These are phyloP conservation scores for Calidris pugnax DNA, from an alignment of 2,113 vertebrate species.

Conservation along the genomic window DNA sequence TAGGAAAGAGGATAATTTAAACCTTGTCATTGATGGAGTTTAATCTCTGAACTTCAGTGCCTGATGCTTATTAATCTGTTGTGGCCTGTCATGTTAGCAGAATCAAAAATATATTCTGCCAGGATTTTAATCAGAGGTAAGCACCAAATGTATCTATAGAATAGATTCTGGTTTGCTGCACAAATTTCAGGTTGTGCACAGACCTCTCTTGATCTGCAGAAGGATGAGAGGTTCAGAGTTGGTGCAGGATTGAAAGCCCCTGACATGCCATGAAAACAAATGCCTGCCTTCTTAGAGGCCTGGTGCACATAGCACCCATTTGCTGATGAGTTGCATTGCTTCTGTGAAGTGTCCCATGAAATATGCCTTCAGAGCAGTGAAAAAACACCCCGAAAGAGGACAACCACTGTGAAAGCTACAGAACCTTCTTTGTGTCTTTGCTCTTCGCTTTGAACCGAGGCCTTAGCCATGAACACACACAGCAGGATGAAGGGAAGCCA, in stretches of 20 bases:
- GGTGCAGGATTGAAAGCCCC: slow-evolving; percentile 74
- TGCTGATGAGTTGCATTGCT: slow-evolving; percentile 82
- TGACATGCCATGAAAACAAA: slow-evolving; percentile 68
- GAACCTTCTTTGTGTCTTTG: slow-evolving; percentile 81
- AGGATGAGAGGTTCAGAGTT: slow-evolving; percentile 65
- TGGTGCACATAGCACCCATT: slow-evolving; percentile 77
- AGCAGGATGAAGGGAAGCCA: slow-evolving; percentile 65
- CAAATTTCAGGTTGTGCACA: slow-evolving; percentile 53
- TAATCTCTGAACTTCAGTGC: slow-evolving; percentile 11
- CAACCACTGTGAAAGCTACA: slow-evolving; percentile 86
- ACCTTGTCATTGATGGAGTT: slow-evolving; percentile 26
- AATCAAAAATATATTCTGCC: not conserved
- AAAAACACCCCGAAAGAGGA: slow-evolving; percentile 78
- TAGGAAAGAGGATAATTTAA: slow-evolving; percentile 67
- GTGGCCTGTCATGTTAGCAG: not conserved
- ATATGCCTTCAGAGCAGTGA: slow-evolving; percentile 79
- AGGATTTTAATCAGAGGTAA: not conserved
- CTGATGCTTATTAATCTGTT: not conserved
- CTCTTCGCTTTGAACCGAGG: slow-evolving; percentile 71
- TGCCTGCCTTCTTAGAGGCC: slow-evolving; percentile 67
- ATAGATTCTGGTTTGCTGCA: not conserved
- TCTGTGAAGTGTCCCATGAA: slow-evolving; percentile 87
- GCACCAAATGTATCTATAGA: not conserved
- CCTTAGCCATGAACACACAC: slow-evolving; percentile 72
- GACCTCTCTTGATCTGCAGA: slow-evolving; percentile 45